Percentiles rank a stretch among this genome's conserved stretches.
These are phyloP conservation scores for Chelonoidis abingdonii DNA, from an alignment of 2,113 vertebrate genomes.

Conservation along the genomic window DNA sequence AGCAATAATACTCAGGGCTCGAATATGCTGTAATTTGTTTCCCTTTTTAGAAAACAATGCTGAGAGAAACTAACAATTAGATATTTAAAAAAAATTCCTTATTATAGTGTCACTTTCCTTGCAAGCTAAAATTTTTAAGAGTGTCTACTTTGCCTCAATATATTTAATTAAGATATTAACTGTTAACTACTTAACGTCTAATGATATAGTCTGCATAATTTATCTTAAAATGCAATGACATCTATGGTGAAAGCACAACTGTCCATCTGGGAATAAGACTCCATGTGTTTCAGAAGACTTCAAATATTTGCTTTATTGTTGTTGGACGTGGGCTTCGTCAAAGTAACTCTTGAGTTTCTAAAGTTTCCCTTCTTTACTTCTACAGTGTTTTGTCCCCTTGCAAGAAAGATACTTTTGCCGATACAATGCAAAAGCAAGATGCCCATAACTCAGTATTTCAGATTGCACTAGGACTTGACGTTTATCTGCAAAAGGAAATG, in stretches of 20 bases:
- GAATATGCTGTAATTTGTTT: neutral
- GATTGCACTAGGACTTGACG: neutral
- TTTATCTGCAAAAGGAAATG: neutral
- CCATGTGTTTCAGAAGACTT: neutral
- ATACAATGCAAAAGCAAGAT: neutral
- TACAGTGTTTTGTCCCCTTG: neutral
- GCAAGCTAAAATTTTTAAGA: neutral
- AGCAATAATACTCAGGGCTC: accelerated
- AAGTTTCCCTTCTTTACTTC: neutral
- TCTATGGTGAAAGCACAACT: neutral
- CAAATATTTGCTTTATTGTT: neutral
- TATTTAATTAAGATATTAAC: neutral
- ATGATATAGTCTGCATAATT: neutral
- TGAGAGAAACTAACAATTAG: neutral
- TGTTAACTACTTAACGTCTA: neutral
- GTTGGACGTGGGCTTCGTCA: neutral
- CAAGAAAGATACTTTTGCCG: neutral
- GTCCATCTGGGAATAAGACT: neutral
- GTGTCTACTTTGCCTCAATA: neutral
- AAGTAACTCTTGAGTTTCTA: neutral
- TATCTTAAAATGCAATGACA: neutral
- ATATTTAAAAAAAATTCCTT: neutral
- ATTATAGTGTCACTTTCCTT: neutral
- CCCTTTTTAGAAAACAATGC: neutral
- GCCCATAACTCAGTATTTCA: neutral